Evolutionary conservation across 2,797 vertebrate genomes (phyloP).

Genomic region (Erpetoichthys calabaricus): DNA sequence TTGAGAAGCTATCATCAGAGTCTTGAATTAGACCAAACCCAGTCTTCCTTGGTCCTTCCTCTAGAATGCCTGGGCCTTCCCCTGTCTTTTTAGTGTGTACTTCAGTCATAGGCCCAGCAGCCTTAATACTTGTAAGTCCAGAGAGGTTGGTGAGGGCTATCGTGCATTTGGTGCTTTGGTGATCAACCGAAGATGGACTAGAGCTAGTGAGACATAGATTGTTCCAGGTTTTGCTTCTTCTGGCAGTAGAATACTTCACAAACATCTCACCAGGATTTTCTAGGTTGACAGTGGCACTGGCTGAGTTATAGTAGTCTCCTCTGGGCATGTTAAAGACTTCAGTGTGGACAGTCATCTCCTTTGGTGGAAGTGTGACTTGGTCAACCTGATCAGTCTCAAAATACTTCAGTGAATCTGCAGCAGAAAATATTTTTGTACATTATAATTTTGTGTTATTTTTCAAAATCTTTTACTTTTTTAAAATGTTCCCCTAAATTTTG

Average conservation of each 20-base stretch:
- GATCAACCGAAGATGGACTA: not conserved
- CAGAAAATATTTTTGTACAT: not conserved
- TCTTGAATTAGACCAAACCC: no score
- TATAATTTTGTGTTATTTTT: no score
- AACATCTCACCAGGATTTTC: not conserved
- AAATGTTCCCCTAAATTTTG: no score
- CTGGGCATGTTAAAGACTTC: no score
- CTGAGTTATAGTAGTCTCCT: not conserved
- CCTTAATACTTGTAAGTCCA: not conserved
- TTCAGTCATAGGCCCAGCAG: not conserved
- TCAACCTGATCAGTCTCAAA: not conserved
- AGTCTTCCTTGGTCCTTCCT: not conserved
- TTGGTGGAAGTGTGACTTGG: not conserved
- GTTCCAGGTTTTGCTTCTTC: slow-evolving; percentile 9
- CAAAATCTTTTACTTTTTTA: no score
- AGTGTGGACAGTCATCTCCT: no score
- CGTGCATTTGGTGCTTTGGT: not conserved
- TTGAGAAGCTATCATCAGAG: not conserved
- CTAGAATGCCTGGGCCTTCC: not conserved
- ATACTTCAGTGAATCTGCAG: slow-evolving; percentile 8
- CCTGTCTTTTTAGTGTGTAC: not conserved
- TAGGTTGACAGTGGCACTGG: not conserved
- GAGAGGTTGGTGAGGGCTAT: no score
- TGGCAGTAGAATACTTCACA: not conserved
- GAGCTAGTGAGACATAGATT: not conserved